Percentiles rank a stretch among this genome's conserved stretches.
Evolutionary conservation across 92 coral and sea anemone genomes (phyloP).

Genomic region (Desmophyllum pertusum): DNA sequence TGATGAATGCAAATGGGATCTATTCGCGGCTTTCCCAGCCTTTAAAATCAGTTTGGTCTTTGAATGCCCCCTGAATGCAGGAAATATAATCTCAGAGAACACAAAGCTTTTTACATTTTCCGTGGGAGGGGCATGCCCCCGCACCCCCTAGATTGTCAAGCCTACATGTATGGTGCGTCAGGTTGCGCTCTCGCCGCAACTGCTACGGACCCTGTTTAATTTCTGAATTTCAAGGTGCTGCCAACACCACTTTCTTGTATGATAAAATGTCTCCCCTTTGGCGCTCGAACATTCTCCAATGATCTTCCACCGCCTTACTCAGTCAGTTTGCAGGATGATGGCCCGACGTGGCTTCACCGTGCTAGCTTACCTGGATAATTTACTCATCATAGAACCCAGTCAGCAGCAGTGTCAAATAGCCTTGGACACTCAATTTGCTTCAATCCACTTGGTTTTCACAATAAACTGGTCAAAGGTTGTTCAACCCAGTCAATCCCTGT

Average conservation of each 20-base stretch:
- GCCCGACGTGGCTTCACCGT: conserved; percentile 31
- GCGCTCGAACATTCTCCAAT: conserved; percentile 10
- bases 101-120: too few relatives aligned
- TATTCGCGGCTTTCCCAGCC: too few relatives aligned
- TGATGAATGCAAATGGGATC: too few relatives aligned
- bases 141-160: too few relatives aligned
- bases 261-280: neutral
- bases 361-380: conserved; percentile 46
- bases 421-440: conserved; percentile 22
- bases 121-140: too few relatives aligned
- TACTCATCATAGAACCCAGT: conserved; percentile 30
- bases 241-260: neutral
- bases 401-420: conserved; percentile 32
- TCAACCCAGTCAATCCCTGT: conserved; percentile 33
- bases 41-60: too few relatives aligned
- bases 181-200: too few relatives aligned
- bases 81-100: too few relatives aligned
- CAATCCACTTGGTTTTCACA: conserved; percentile 36
- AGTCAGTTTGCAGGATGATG: neutral
- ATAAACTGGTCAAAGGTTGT: conserved; percentile 48
- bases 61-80: too few relatives aligned
- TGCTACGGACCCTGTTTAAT: too few relatives aligned
- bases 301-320: conserved; percentile 3
- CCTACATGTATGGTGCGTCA: conserved; percentile 41
- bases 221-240: conserved; percentile 2